Base-by-base conservation (phyloP, 2,113 vertebrate genomes). In the Rhinolophus sinicus region DNA sequence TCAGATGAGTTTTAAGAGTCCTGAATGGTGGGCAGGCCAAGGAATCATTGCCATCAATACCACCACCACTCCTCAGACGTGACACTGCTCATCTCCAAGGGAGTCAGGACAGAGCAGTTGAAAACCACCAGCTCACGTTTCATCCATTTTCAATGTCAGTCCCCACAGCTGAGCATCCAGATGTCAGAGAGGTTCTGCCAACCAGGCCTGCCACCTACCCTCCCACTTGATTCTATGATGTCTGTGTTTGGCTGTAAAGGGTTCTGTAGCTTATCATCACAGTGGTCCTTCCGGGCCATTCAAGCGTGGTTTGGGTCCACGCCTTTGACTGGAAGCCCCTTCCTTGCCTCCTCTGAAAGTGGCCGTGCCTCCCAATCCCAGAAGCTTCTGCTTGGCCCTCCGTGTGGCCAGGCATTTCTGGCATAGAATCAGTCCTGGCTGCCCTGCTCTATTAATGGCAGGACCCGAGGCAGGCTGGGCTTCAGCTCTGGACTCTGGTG, bases 271-370 rank as follows among this genome's bases (percentile, higher is more conserved):
- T 64, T 50, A 12, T 3, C 47, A 13, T 76, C 47, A 62, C 58
- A 6, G 8, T 12, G 33, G n/a, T 9, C 24, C 15, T 21, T 38
- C 40, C 40, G 12, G 11, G 24, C 19, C 30, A 18, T 8, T 8
- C 52, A 11, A 8, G 3, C 40, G 3, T 21, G 5, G 16, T 8
- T 8, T 65, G 18, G 0, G 28, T 8, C 24, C 47, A 8, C 2
- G n/a, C 15, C 19, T 40, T 12, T n/a, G 28, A 35, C 6, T 1
- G 30, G 60, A 47, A 26, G 38, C 21, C n/a, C 67, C 38, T 56
- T 11, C 16, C 47, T 80, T 11, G 4, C 52, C 30, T 60, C 47
- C 30, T 77, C 5, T 14, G 38, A 40, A 13, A n/a, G 21, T 8
- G 65, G 19, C 78, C 8, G 24, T 52, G 18, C 18, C 12, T 30